Evolutionary conservation across 2,113 vertebrate species (phyloP), one percentile per base, ranked within the genome.

Genomic region (Stigmatopora argus): DNA sequence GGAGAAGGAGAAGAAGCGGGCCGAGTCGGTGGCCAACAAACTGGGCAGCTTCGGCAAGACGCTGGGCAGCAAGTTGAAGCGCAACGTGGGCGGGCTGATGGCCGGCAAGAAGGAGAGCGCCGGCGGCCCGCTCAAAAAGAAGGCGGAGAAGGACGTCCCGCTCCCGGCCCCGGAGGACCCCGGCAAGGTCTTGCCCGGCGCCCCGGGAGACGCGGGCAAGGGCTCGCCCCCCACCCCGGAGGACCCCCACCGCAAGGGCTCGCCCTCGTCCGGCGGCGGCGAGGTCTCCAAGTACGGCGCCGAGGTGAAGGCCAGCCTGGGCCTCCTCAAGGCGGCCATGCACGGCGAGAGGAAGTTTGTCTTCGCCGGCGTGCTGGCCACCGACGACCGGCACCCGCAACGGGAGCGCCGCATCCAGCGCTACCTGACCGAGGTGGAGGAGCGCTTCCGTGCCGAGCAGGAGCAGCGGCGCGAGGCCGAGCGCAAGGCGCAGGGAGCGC

Each of bases 361-460:
- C 83, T 93, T 98, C 0, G 89, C 94, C 3, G 90, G 94, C 26
- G 90, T 93, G 26, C 91, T 99, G 75, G 94, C 95, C 49, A 96
- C 94, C 84, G 94, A 94, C 83, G 90, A 87, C 85, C 87, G 94
- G 4, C 96, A 98, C 86, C 97, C 94, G 13, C 97, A 94, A 83
- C 97, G 98, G 85, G 94, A 99, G 85, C 95, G 98, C 88, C 97
- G 98, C 96, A 98, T 99, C 89, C 94, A 95, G 72, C 85, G 92
- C 63, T 99, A 99, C 89, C 92, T 99, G 0, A 49, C 86, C 0
- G 96, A 98, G 0, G 96, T 96, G 0, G 92, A 98, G 87, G 94
- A 96, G 1, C 92, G 96, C 6, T 99, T 96, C 62, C 48, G 88
- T 45, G 89, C 88, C 0, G 96, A 99, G 87, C 94, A 96, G 83